Percentiles rank a stretch among this genome's conserved stretches.
phyloP scores from a whole-genome alignment of 2,888 invertebrate genomes.

The Epirrhoe alternata region DNA sequence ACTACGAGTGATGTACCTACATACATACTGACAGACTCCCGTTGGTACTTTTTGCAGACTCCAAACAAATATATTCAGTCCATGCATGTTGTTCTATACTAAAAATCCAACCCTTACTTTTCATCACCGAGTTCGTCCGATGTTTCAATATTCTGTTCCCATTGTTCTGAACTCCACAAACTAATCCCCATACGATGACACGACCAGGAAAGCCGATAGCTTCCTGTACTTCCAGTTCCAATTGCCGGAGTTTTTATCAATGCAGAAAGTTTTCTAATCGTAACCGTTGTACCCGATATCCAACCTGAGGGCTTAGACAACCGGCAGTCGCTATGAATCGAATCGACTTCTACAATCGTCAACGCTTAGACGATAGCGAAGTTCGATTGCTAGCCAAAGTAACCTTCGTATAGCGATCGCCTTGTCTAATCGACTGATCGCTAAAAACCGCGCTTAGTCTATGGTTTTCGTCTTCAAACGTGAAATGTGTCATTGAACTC shows the following conservation, averaged over 20 bases:
- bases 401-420: no score
- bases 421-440: no score
- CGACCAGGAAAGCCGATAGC: slow-evolving; percentile 17
- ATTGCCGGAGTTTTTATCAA: slow-evolving; percentile 33
- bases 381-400: no score
- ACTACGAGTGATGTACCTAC: no score
- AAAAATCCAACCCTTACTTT: background rate
- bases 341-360: no score
- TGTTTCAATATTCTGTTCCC: background rate
- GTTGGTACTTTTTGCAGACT: background rate
- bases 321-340: no score
- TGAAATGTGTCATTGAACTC: no score
- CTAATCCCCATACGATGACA: background rate
- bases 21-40: no score
- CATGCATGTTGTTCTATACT: background rate
- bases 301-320: no score
- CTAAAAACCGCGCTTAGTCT: no score
- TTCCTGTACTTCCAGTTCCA: slow-evolving; percentile 15
- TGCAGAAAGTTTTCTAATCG: slow-evolving; percentile 31
- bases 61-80: background rate
- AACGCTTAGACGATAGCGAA: no score
- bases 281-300: slow-evolving; percentile 18
- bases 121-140: background rate
- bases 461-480: no score
- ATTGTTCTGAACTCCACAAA: slow-evolving; percentile 6